phyloP scores from a whole-genome alignment of 53 echinoderm and acorn worm species.

The Apostichopus leukothele region DNA sequence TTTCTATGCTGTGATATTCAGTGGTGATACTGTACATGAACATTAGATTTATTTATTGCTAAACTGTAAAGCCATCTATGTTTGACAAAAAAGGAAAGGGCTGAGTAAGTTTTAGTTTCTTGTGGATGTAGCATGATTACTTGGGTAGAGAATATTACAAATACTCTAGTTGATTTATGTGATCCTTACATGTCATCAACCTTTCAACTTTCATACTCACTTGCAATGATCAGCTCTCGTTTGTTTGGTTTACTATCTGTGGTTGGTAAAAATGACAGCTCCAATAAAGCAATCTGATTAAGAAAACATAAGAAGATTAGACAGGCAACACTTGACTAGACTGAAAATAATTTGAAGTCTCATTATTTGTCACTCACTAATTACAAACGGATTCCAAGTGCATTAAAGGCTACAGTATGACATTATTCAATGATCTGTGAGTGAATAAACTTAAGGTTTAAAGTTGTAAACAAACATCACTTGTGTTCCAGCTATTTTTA shows the following conservation, averaged over 20 bases:
- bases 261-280: slow-evolving; percentile 88
- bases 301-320: neutral
- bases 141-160: too few relatives aligned
- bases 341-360: too few relatives aligned
- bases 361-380: too few relatives aligned
- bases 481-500: neutral
- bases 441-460: neutral
- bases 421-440: neutral
- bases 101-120: too few relatives aligned
- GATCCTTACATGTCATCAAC: too few relatives aligned
- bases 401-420: neutral
- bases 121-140: too few relatives aligned
- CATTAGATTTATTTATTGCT: too few relatives aligned
- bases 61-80: too few relatives aligned
- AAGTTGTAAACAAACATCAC: neutral
- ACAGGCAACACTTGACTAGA: neutral
- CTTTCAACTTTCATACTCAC: slow-evolving; percentile 58
- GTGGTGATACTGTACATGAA: too few relatives aligned
- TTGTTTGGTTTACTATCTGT: slow-evolving; percentile 79
- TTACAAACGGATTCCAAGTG: neutral
- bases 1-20: too few relatives aligned
- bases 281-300: slow-evolving; percentile 75
- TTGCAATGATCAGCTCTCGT: slow-evolving; percentile 88
- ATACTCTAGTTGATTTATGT: too few relatives aligned
- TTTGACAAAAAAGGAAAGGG: too few relatives aligned